phyloP scores from a whole-genome alignment of 2,113 vertebrate genomes.

The Amazona vittata region DNA sequence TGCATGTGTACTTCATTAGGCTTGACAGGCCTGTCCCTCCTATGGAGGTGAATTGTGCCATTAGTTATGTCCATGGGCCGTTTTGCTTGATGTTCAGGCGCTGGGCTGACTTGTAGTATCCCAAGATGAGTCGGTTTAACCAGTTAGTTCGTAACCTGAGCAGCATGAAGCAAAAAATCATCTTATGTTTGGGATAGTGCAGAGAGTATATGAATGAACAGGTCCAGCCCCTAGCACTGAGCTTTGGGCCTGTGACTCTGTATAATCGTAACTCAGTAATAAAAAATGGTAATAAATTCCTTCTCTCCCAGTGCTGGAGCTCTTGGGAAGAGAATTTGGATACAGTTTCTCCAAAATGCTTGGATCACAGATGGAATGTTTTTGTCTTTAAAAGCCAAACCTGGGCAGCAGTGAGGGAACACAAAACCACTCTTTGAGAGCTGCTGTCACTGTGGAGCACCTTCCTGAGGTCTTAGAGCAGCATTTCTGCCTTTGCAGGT shows the following conservation, averaged over 20 bases:
- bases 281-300: neutral
- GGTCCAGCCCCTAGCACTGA: neutral
- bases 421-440: neutral
- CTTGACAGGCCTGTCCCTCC: neutral
- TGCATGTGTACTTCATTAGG: neutral
- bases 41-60: neutral
- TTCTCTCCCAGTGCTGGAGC: neutral
- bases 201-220: neutral
- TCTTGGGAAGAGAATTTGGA: neutral
- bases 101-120: neutral
- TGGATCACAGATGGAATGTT: neutral
- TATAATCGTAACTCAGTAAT: neutral
- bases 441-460: fast-evolving
- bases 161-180: neutral
- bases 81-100: neutral
- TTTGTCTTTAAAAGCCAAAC: neutral
- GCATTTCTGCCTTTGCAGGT: neutral
- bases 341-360: neutral
- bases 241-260: neutral
- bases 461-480: neutral
- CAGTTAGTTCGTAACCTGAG: neutral
- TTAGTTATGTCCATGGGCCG: neutral
- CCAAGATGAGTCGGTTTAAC: neutral
- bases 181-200: neutral
- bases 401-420: neutral